A percentile compares a stretch with the other conserved stretches of the same genome.
Conservation (phyloP, 2,888 invertebrate genomes). For the Ophion obscuratus region DNA sequence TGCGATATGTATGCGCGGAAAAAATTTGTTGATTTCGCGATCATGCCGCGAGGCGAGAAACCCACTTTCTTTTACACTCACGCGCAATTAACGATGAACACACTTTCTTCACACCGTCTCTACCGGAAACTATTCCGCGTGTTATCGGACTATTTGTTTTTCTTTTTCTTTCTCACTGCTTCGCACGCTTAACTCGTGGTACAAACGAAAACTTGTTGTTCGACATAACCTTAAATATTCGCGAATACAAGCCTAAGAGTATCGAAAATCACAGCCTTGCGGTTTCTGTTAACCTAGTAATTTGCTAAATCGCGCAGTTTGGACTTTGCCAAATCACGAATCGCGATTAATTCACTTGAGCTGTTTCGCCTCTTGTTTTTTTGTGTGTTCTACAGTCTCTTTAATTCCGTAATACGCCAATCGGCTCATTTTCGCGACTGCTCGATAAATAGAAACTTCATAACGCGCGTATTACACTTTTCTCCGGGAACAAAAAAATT, state of each 20-base stretch:
- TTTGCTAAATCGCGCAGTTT: constrained; percentile 5
- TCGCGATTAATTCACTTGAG: neutral
- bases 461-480: constrained; percentile 6
- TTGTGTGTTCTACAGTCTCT: neutral
- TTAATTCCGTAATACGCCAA: neutral
- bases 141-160: constrained; percentile 4
- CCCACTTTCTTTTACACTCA: constrained; percentile 23
- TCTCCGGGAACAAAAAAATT: neutral
- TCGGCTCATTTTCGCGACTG: constrained; percentile 5
- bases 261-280: constrained; percentile 11
- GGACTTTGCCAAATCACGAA: constrained; percentile 1
- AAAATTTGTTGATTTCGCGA: constrained; percentile 72
- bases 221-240: constrained; percentile 69
- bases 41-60: constrained; percentile 61
- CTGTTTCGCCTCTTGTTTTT: constrained; percentile 2
- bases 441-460: constrained; percentile 11
- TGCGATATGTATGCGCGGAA: constrained; percentile 64
- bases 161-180: neutral
- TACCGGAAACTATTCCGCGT: neutral
- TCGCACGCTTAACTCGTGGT: constrained; percentile 1
- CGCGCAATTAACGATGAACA: constrained; percentile 39
- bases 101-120: constrained; percentile 7
- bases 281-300: constrained; percentile 24
- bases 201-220: constrained; percentile 56
- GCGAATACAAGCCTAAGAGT: neutral